phyloP scores from a whole-genome alignment of 2,113 vertebrate genomes.

The Rhabdornis inornatus region DNA sequence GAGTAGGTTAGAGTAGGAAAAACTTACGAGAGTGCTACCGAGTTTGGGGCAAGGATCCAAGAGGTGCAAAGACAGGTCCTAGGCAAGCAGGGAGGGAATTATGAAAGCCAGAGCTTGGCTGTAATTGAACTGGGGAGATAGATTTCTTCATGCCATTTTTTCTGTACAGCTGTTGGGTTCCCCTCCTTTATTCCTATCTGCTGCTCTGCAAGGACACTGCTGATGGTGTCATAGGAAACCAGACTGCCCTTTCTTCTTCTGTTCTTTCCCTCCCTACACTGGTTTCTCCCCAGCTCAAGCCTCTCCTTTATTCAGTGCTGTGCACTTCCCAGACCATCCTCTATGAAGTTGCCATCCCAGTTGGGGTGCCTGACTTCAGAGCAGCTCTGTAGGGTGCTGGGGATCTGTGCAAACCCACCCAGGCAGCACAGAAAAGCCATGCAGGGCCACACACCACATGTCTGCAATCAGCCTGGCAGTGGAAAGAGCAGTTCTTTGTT shows the following conservation, averaged over 20 bases:
- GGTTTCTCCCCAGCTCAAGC: neutral
- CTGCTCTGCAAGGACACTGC: neutral
- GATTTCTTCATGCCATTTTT: neutral
- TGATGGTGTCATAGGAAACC: neutral
- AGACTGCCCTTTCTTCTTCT: neutral
- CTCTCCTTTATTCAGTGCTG: fast-evolving
- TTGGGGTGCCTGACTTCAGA: neutral
- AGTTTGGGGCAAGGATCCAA: neutral
- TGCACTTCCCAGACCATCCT: fast-evolving
- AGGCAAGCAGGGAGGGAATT: neutral
- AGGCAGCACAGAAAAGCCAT: neutral
- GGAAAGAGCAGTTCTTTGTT: neutral
- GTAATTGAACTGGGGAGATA: neutral
- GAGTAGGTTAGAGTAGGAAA: neutral
- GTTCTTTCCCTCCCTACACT: neutral
- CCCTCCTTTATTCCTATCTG: neutral
- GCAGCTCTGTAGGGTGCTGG: fast-evolving
- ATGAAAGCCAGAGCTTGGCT: neutral
- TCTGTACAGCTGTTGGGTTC: neutral
- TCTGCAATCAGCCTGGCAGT: neutral
- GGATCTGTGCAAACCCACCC: neutral
- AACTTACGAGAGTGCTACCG: fast-evolving
- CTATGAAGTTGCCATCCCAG: neutral
- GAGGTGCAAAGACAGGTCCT: neutral
- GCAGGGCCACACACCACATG: fast-evolving